Base-by-base conservation (phyloP, 1,140 invertebrate species). In the Drosophila repletoides region DNA sequence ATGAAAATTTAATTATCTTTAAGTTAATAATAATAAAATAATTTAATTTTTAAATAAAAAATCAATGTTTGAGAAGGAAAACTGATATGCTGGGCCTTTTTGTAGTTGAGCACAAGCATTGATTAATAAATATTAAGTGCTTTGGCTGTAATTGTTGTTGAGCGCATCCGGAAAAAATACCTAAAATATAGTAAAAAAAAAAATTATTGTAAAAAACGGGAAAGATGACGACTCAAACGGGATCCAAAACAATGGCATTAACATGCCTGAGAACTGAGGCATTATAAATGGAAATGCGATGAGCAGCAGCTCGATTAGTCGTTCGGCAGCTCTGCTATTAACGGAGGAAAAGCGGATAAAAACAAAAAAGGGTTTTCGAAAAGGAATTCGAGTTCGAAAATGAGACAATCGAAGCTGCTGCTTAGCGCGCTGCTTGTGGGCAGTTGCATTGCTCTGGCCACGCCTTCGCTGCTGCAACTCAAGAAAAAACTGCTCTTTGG, bases 401-500 rank as follows among this genome's bases (percentile, higher is more conserved):
- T 81, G 77, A 29, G 46, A 5, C 31, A 51, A 10, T 45, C 24
- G 31, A 60, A 31, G 10, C 14, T 59, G n/a, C 40, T 61, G 15
- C 36, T 60, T n/a, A 22, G 51, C 5, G 41, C 59, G n/a, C 28
- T 83, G 45, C 40, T 81, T 5, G 43, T 83, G 51, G 38, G 19
- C 59, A 65, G 59, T 36, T 76, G 51, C 22, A 29, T 83, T 24
- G 49, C 49, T 6, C 36, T 83, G n/a, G 77, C 28, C 19, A 52
- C 51, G 28, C 77, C 77, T 14, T 70, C 72, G n/a, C 24, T 81
- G 51, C 29, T 76, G 5, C 68, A 31, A 9, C 38, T 81, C 0
- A 81, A 81, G 46, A 81, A 81, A 28, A 81, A 81, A 26, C 64
- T 81, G 3, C 63, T 81, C 15, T 64, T 80, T 17, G 73, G 73